phyloP scores from a whole-genome alignment of 2,888 invertebrate genomes.

The Cerceris rybyensis region DNA sequence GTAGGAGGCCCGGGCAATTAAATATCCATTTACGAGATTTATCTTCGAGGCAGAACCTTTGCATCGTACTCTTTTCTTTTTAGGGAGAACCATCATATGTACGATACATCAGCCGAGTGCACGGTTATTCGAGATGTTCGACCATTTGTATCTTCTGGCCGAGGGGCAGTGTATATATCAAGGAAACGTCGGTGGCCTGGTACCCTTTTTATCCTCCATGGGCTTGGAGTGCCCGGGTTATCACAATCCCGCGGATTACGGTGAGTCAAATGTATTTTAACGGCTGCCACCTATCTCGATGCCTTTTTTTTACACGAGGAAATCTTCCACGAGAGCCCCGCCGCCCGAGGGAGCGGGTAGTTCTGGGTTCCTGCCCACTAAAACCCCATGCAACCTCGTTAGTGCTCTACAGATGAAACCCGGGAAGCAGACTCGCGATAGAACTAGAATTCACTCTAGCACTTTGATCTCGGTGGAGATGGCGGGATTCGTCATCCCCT shows the following conservation, averaged over 20 bases:
- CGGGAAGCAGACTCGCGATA: too few relatives aligned
- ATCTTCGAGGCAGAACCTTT: background rate
- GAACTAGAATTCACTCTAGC: too few relatives aligned
- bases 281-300: background rate
- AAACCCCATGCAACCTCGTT: too few relatives aligned
- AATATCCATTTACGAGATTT: background rate
- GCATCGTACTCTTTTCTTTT: background rate
- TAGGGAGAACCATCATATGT: constrained; percentile 93
- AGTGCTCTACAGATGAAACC: too few relatives aligned
- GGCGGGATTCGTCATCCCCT: too few relatives aligned
- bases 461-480: too few relatives aligned
- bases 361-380: too few relatives aligned
- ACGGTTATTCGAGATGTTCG: constrained; percentile 97
- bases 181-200: constrained; percentile 91
- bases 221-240: constrained; percentile 95
- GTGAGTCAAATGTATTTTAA: constrained; percentile 82
- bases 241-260: constrained; percentile 98
- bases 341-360: too few relatives aligned
- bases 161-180: constrained; percentile 97
- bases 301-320: too few relatives aligned
- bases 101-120: constrained; percentile 99
- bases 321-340: too few relatives aligned
- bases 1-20: constrained; percentile 65
- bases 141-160: constrained; percentile 94
- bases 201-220: constrained; percentile 93